Evolutionary conservation across 2,797 vertebrate genomes (phyloP).

Genomic region (Erpetoichthys calabaricus): DNA sequence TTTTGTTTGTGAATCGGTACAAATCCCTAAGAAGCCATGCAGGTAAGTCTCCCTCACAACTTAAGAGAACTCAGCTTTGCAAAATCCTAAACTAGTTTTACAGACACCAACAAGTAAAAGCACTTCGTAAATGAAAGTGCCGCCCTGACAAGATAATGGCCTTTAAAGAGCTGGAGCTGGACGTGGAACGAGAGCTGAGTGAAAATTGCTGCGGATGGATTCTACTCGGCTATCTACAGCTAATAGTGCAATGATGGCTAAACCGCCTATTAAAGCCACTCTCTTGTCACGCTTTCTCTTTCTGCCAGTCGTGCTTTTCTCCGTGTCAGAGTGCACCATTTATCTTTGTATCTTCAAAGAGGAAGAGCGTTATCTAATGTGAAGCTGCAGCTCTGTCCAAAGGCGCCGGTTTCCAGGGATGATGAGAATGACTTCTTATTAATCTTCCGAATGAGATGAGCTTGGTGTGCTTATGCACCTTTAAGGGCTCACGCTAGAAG

Average conservation of each 20-base stretch:
- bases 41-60: slow-evolving; percentile 4
- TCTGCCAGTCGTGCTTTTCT: not conserved
- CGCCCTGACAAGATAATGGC: slow-evolving; percentile 10
- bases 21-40: not conserved
- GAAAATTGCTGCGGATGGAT: slow-evolving; percentile 19
- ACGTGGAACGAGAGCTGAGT: slow-evolving; percentile 16
- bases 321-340: slow-evolving; percentile 1
- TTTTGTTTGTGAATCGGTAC: no score
- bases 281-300: slow-evolving; percentile 6
- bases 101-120: slow-evolving; percentile 4
- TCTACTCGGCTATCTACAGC: slow-evolving; percentile 20
- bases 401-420: slow-evolving; percentile 7
- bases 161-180: slow-evolving; percentile 16
- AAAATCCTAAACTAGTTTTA: slow-evolving; percentile 6
- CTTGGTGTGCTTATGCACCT: no score
- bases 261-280: slow-evolving; percentile 17
- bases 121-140: not conserved
- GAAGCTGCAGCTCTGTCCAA: slow-evolving; percentile 10
- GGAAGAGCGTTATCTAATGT: slow-evolving; percentile 14
- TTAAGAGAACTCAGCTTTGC: slow-evolving; percentile 2
- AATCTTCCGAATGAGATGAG: no score
- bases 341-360: slow-evolving; percentile 8
- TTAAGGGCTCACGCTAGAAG: no score
- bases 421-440: slow-evolving; percentile 4
- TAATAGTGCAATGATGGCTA: slow-evolving; percentile 35